Conservation (phyloP, 1,140 invertebrate genomes). For the Camponotus floridanus region DNA sequence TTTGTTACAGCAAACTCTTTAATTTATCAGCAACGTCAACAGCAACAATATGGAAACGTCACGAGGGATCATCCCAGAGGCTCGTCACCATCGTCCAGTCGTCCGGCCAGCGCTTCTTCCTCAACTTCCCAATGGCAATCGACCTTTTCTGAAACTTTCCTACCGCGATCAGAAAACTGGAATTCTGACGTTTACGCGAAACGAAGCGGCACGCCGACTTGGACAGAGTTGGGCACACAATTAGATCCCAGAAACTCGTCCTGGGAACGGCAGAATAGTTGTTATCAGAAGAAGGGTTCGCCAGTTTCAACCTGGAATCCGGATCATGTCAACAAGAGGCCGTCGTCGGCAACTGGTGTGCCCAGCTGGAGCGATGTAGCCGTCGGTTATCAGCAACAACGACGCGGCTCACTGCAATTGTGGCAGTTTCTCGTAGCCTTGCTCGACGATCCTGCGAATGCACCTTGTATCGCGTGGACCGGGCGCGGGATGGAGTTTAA, state of each 20-base stretch:
- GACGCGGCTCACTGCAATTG: slow-evolving; percentile 95
- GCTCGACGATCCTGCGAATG: slow-evolving; percentile 94
- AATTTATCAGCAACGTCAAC: slow-evolving; percentile 76
- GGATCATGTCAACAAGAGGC: slow-evolving; percentile 76
- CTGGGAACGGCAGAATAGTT: slow-evolving; percentile 79
- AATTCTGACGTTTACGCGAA: slow-evolving; percentile 73
- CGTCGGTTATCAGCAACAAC: slow-evolving; percentile 80
- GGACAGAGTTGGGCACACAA: slow-evolving; percentile 81
- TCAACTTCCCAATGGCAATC: slow-evolving; percentile 79
- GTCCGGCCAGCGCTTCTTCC: slow-evolving; percentile 78
- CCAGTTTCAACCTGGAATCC: slow-evolving; percentile 79
- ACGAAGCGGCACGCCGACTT: slow-evolving; percentile 79
- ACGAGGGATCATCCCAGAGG: slow-evolving; percentile 69
- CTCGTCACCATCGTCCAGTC: slow-evolving; percentile 75
- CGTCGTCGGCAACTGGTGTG: slow-evolving; percentile 72
- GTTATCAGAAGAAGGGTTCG: slow-evolving; percentile 79
- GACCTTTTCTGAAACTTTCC: slow-evolving; percentile 68
- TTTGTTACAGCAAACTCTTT: slow-evolving; percentile 70
- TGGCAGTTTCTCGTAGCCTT: slow-evolving; percentile 98
- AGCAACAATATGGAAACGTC: slow-evolving; percentile 75
- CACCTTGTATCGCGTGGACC: slow-evolving; percentile 98
- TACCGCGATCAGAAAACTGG: slow-evolving; percentile 77
- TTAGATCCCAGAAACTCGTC: slow-evolving; percentile 76
- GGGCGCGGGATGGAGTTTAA: slow-evolving; percentile 98
- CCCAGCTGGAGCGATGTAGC: slow-evolving; percentile 80